Percentiles rank a stretch among this genome's conserved stretches.
These are phyloP conservation scores for Xiphias gladius DNA, from an alignment of 2,113 vertebrate genomes.

Conservation along the genomic window DNA sequence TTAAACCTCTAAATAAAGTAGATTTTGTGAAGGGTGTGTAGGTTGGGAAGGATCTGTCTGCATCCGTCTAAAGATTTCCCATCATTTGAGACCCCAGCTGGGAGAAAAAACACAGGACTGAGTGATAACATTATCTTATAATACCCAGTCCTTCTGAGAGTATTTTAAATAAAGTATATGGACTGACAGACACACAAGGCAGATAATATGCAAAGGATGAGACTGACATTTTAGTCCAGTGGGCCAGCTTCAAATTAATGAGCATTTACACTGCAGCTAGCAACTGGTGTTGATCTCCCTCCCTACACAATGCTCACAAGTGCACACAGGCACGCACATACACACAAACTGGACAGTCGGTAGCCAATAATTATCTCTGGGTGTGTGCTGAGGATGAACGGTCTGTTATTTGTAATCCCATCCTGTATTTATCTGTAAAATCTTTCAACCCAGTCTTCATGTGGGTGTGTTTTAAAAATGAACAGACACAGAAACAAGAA, in stretches of 20 bases:
- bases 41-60: slow-evolving; percentile 25
- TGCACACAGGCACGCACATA: not conserved
- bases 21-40: slow-evolving; percentile 28
- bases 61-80: slow-evolving; percentile 13
- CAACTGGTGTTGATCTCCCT: not conserved
- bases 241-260: slow-evolving; percentile 22
- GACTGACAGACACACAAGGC: slow-evolving; percentile 33
- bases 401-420: slow-evolving; percentile 41
- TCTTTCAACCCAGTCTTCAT: slow-evolving; percentile 16
- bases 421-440: slow-evolving; percentile 42
- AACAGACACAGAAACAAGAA: slow-evolving; percentile 7
- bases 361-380: slow-evolving; percentile 62
- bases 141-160: not conserved
- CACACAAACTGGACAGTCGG: slow-evolving; percentile 23
- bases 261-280: not conserved
- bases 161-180: slow-evolving; percentile 25
- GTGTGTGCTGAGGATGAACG: slow-evolving; percentile 47
- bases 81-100: not conserved
- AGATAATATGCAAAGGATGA: slow-evolving; percentile 15
- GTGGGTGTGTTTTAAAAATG: slow-evolving; percentile 25
- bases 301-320: not conserved
- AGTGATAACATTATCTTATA: not conserved
- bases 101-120: slow-evolving; percentile 7
- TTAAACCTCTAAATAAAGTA: slow-evolving; percentile 41
- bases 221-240: slow-evolving; percentile 36